Percentiles rank a stretch among this genome's conserved stretches.
These are phyloP conservation scores for Bombus impatiens DNA, from an alignment of 1,140 invertebrate species.

Conservation along the genomic window DNA sequence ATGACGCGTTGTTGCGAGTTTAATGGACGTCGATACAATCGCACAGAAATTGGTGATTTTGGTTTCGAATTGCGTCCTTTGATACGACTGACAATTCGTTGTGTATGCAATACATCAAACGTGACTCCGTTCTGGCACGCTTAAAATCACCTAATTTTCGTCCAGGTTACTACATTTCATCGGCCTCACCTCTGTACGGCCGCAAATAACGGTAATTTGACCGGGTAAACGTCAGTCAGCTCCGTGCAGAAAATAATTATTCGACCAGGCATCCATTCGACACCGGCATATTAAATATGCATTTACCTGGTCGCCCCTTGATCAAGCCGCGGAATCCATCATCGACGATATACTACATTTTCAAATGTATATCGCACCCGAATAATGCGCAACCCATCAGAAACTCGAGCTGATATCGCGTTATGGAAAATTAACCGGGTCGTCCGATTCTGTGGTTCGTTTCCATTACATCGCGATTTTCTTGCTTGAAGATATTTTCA, in stretches of 20 bases:
- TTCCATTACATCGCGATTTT: neutral
- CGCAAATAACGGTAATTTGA: constrained; percentile 57
- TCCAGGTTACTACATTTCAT: constrained; percentile 47
- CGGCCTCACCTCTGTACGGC: constrained; percentile 14
- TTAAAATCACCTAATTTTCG: constrained; percentile 60
- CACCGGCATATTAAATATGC: constrained; percentile 53
- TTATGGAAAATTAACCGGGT: constrained; percentile 17
- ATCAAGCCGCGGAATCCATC: constrained; percentile 35
- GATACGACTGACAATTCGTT: constrained; percentile 41
- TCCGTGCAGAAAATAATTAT: constrained; percentile 58
- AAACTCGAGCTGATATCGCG: neutral
- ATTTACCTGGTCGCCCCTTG: constrained; percentile 41
- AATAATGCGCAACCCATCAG: neutral
- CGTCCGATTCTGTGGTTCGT: too few species aligned
- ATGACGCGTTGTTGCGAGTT: neutral
- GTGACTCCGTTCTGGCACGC: constrained; percentile 13
- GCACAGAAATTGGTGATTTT: constrained; percentile 30
- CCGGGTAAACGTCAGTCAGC: constrained; percentile 38
- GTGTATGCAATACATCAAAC: constrained; percentile 40
- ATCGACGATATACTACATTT: constrained; percentile 37
- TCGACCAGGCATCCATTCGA: constrained; percentile 28
- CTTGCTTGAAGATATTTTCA: neutral
- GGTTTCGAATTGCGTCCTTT: constrained; percentile 44
- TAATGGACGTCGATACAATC: neutral
- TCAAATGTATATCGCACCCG: constrained; percentile 21